phyloP scores from a whole-genome alignment of 2,888 invertebrate species.

The Philereme transversata region DNA sequence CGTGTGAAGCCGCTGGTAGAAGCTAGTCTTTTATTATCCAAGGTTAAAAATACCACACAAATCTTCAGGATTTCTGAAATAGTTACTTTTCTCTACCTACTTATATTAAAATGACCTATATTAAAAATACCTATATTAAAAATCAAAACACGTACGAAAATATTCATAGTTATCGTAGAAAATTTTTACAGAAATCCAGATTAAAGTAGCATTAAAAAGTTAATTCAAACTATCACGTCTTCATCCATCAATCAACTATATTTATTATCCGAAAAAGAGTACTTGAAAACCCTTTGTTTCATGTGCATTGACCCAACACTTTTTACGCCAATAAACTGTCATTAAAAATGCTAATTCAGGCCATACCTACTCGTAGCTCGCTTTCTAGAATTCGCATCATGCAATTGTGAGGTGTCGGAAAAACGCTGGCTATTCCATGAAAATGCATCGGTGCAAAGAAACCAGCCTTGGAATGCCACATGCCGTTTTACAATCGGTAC shows the following conservation, averaged over 20 bases:
- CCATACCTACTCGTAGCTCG: slow-evolving; percentile 48
- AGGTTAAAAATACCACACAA: too few relatives aligned
- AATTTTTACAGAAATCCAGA: too few relatives aligned
- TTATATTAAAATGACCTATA: too few relatives aligned
- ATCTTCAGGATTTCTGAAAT: too few relatives aligned
- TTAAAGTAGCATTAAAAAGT: too few relatives aligned
- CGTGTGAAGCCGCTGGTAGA: too few relatives aligned
- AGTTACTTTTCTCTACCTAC: too few relatives aligned
- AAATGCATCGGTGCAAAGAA: slow-evolving; percentile 78
- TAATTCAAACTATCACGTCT: neutral
- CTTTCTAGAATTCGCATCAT: slow-evolving; percentile 81
- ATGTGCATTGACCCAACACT: slow-evolving; percentile 10
- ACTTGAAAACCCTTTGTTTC: slow-evolving; percentile 9
- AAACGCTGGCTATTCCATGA: slow-evolving; percentile 80
- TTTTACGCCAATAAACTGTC: slow-evolving; percentile 37
- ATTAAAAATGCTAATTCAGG: slow-evolving; percentile 55
- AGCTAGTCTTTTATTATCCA: too few relatives aligned
- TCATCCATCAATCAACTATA: slow-evolving; percentile 1
- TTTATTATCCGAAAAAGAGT: slow-evolving; percentile 40
- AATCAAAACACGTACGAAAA: too few relatives aligned
- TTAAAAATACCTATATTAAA: too few relatives aligned
- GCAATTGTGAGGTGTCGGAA: slow-evolving; percentile 82
- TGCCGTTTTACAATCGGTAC: slow-evolving; percentile 66
- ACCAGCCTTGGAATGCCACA: slow-evolving; percentile 75
- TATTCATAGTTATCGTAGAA: too few relatives aligned